These are phyloP conservation scores for Bombylius major DNA, from an alignment of 2,888 invertebrate genomes.

Conservation along the genomic window DNA sequence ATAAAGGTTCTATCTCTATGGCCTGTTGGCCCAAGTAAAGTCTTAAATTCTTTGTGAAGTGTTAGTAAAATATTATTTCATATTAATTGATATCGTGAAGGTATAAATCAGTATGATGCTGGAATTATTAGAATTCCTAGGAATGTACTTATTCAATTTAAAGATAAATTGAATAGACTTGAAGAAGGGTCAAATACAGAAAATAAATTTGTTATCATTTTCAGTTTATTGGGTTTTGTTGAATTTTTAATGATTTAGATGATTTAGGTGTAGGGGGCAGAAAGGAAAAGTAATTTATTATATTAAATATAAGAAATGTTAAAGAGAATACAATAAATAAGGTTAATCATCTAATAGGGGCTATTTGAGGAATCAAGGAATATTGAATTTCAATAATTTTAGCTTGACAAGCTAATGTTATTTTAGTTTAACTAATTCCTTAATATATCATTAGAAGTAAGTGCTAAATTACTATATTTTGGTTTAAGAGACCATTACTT, in stretches of 20 bases:
- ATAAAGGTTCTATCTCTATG: constrained; percentile 42
- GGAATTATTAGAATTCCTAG: constrained; percentile 43
- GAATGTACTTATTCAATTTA: constrained; percentile 49
- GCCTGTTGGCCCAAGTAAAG: constrained; percentile 37
- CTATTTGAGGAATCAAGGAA: constrained; percentile 58
- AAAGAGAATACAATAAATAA: constrained; percentile 33
- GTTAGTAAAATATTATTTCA: constrained; percentile 39
- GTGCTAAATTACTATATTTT: constrained; percentile 47
- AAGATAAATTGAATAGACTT: constrained; percentile 38
- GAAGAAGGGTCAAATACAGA: constrained; percentile 53
- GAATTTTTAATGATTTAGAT: constrained; percentile 23
- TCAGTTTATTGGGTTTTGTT: constrained; percentile 35
- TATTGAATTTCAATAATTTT: constrained; percentile 47
- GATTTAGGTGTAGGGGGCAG: constrained; percentile 25
- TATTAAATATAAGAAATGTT: constrained; percentile 40
- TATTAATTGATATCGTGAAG: constrained; percentile 40
- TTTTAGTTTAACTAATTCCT: constrained; percentile 40
- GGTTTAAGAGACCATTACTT: constrained; percentile 61
- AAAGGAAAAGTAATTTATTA: constrained; percentile 42
- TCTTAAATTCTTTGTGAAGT: constrained; percentile 46
- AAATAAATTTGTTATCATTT: constrained; percentile 57
- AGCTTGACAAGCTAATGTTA: constrained; percentile 55
- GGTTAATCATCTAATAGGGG: constrained; percentile 43
- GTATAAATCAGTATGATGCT: constrained; percentile 42
- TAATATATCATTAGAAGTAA: constrained; percentile 45